Percentiles rank a stretch among this genome's conserved stretches.
Evolutionary conservation across 2,888 invertebrate species (phyloP).

Genomic region (Acrocyrtus sp.): DNA sequence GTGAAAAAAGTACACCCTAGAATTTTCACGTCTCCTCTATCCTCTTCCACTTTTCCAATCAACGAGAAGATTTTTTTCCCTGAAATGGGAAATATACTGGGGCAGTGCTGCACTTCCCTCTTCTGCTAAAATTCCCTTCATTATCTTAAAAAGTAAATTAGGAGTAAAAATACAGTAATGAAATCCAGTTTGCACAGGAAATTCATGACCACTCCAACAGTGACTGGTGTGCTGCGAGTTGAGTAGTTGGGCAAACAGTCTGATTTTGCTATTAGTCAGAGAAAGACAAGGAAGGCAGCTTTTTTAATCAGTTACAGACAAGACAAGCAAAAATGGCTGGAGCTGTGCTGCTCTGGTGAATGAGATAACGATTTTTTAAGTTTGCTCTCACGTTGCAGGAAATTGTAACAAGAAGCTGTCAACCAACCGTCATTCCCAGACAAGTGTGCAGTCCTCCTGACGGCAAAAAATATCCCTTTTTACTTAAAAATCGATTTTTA

Average conservation of each 20-base stretch:
- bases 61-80: background rate
- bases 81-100: background rate
- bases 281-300: too few species aligned
- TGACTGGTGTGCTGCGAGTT: too few species aligned
- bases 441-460: constrained; percentile 25
- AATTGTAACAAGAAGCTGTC: constrained; percentile 51
- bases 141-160: background rate
- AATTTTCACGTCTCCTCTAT: constrained; percentile 27
- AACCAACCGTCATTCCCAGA: constrained; percentile 28
- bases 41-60: constrained; percentile 47
- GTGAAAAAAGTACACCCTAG: constrained; percentile 14
- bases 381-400: constrained; percentile 22
- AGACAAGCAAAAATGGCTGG: too few species aligned
- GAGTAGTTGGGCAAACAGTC: too few species aligned
- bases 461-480: background rate
- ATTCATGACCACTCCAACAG: constrained; percentile 19
- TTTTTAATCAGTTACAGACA: too few species aligned
- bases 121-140: background rate
- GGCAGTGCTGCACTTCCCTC: background rate
- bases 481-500: background rate
- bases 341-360: too few species aligned
- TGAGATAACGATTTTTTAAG: too few species aligned
- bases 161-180: background rate
- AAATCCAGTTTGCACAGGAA: background rate
- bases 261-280: too few species aligned